phyloP scores from a whole-genome alignment of 2,113 vertebrate genomes.

The Stegastes partitus region DNA sequence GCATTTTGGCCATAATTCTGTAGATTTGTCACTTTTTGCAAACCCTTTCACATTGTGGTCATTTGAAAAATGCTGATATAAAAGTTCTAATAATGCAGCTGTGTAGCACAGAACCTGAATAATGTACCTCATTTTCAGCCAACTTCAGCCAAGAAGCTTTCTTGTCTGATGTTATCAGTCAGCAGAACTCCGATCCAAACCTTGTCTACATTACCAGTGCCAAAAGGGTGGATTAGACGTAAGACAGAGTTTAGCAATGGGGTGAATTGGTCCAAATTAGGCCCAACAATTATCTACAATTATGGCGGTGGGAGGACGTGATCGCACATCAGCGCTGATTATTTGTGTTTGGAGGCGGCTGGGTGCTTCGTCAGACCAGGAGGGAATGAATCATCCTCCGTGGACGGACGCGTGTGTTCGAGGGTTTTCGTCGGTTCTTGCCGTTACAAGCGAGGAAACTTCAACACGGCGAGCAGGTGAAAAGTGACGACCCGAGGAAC shows the following conservation, averaged over 20 bases:
- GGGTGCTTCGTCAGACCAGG: slow-evolving; percentile 58
- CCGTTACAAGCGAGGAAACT: slow-evolving; percentile 26
- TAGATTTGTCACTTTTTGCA: no score
- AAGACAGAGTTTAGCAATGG: slow-evolving; percentile 54
- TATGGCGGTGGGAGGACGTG: slow-evolving; percentile 78
- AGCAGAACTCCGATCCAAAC: slow-evolving; percentile 64
- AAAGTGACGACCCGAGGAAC: not conserved
- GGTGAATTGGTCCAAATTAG: slow-evolving; percentile 84
- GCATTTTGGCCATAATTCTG: no score
- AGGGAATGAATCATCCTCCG: slow-evolving; percentile 63
- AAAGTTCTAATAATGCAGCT: no score
- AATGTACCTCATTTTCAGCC: not conserved
- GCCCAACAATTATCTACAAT: slow-evolving; percentile 89
- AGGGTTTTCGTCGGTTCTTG: not conserved
- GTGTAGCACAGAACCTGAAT: no score
- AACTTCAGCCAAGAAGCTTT: not conserved
- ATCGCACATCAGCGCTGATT: slow-evolving; percentile 73
- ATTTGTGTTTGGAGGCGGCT: slow-evolving; percentile 74
- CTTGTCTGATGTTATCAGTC: not conserved
- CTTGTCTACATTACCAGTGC: slow-evolving; percentile 71
- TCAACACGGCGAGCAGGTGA: not conserved
- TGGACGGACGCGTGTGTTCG: not conserved
- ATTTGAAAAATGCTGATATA: no score
- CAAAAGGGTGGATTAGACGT: slow-evolving; percentile 83
- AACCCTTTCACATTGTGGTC: no score